Conservation (phyloP, 2,888 invertebrate genomes). For the Epinotia demarniana region DNA sequence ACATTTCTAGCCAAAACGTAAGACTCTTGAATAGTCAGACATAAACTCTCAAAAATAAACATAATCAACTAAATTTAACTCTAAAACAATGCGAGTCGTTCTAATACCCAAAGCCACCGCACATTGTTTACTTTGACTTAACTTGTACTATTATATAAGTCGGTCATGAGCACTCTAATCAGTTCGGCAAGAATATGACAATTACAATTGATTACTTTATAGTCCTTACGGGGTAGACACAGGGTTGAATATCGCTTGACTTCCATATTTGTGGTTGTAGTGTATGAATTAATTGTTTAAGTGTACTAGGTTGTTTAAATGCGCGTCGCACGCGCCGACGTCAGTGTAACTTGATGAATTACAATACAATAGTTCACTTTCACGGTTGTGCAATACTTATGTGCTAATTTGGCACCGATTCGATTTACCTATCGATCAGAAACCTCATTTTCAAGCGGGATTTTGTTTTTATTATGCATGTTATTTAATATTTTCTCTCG, state of each 20-base stretch:
- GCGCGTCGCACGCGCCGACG: slow-evolving; percentile 62
- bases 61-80: neutral
- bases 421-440: slow-evolving; percentile 39
- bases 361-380: slow-evolving; percentile 78
- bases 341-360: slow-evolving; percentile 74
- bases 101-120: neutral
- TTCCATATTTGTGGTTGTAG: neutral
- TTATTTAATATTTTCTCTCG: no score
- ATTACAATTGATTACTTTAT: neutral
- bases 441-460: neutral
- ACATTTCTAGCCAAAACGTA: no score
- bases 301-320: slow-evolving; percentile 46
- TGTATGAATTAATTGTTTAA: slow-evolving; percentile 39
- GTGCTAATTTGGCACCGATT: slow-evolving; percentile 48
- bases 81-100: neutral
- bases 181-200: neutral
- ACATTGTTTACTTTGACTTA: neutral
- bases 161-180: slow-evolving; percentile 13
- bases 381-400: slow-evolving; percentile 73
- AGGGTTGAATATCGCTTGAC: neutral
- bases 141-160: slow-evolving; percentile 8
- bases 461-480: neutral
- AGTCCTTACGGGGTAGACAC: neutral
- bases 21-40: no score
- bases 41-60: no score